These are phyloP conservation scores for Pseudanteris insignis DNA, from an alignment of 2,888 invertebrate species.

Conservation along the genomic window DNA sequence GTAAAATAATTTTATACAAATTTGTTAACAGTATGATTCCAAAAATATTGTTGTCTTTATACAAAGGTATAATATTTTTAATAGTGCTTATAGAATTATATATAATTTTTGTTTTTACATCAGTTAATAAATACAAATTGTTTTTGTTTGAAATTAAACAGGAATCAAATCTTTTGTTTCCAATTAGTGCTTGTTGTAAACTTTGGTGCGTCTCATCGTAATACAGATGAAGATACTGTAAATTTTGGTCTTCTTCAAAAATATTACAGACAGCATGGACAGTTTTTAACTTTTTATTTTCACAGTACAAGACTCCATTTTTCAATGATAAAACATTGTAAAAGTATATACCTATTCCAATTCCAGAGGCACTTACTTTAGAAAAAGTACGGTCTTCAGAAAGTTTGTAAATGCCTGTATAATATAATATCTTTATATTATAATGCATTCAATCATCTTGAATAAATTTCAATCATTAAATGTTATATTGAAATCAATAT, in stretches of 20 bases:
- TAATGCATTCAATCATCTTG: too few species aligned
- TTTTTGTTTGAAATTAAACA: slow-evolving; percentile 52
- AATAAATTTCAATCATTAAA: too few species aligned
- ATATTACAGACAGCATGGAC: slow-evolving; percentile 48
- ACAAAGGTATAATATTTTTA: slow-evolving; percentile 45
- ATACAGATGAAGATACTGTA: slow-evolving; percentile 42
- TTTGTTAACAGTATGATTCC: slow-evolving; percentile 49
- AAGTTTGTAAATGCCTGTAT: slow-evolving; percentile 52
- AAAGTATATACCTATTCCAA: slow-evolving; percentile 53
- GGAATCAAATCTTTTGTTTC: slow-evolving; percentile 30
- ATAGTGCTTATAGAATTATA: slow-evolving; percentile 48
- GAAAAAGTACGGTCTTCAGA: slow-evolving; percentile 48
- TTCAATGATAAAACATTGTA: slow-evolving; percentile 49
- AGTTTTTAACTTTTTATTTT: slow-evolving; percentile 51
- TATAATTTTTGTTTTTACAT: slow-evolving; percentile 47
- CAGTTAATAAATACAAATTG: slow-evolving; percentile 48
- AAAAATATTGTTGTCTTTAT: slow-evolving; percentile 39
- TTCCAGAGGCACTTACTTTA: slow-evolving; percentile 51
- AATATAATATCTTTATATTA: too few species aligned
- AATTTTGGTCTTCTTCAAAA: slow-evolving; percentile 2
- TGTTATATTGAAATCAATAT: too few species aligned
- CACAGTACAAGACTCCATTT: slow-evolving; percentile 47
- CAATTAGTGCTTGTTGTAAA: slow-evolving; percentile 42
- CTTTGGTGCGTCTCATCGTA: slow-evolving; percentile 28
- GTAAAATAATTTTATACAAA: slow-evolving; percentile 44